Base-by-base conservation (phyloP, 2,888 invertebrate genomes). In the Leucozona laternaria region DNA sequence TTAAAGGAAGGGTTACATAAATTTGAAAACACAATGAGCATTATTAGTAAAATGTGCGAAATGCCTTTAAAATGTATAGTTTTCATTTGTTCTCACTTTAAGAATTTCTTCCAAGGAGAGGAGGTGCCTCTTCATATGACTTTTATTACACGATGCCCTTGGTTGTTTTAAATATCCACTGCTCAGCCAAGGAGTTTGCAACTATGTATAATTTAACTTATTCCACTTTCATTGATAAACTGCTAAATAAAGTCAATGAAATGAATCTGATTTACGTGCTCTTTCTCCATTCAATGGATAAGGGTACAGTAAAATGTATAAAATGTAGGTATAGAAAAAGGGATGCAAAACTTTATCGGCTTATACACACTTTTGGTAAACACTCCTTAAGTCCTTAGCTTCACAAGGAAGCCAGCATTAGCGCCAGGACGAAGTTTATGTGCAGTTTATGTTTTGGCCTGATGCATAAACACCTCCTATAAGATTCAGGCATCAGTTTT, bases 181-280 rank as follows among this genome's bases (percentile, higher is more conserved):
- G 53, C 4, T 20, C 10, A 58, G 37, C 2, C 13, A 70, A 75
- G 68, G 43, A 73, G 60, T 73, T 78, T 79, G 48, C 68, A 57
- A 50, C 25, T 71, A 28, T 28, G 28, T 28, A 28, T 28, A 76
- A 79, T 71, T 79, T 66, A 79, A 79, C 64, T 57, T 64, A 79
- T 62, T 75, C 50, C 64, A 68, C 76, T 77, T 84, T n/a, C 15
- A 53, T 60, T 72, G 66, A 76, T 80, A 68, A 68, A 77, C 60
- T 40, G 22, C 17, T 31, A 43, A 80, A 71, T 66, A 71, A 68
- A 85, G 71, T 80, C 66, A 76, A 77, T 77, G 85, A 77, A 85
- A 68, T 50, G 53, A 48, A 72, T 60, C 11, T 85, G 77, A 85
- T 77, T 80, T 80, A 85, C 55, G 53, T 60, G 48, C 31, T n/a